Percentiles rank a stretch among this genome's conserved stretches.
Evolutionary conservation across 2,888 invertebrate genomes (phyloP).

Genomic region (Nebria brevicollis): DNA sequence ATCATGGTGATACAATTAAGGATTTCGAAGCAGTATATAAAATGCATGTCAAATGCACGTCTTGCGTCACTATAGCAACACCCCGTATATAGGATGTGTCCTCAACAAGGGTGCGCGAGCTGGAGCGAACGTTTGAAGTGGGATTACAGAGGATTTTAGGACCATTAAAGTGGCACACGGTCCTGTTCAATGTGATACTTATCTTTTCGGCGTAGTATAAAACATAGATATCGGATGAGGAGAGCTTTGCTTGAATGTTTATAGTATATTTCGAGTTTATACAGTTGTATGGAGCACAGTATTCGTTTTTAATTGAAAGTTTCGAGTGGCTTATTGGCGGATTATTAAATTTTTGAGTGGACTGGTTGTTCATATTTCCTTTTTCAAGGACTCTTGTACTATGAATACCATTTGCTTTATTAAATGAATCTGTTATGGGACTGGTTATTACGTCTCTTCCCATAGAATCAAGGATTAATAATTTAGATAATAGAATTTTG

Average conservation of each 20-base stretch:
- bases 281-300: not conserved
- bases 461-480: not conserved
- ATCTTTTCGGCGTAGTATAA: slow-evolving; percentile 9
- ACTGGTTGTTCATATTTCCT: slow-evolving; percentile 3
- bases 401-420: not conserved
- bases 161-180: slow-evolving; percentile 31
- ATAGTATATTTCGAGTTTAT: slow-evolving; percentile 7
- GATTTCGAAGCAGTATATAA: not conserved
- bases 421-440: not conserved
- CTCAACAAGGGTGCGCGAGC: slow-evolving; percentile 6
- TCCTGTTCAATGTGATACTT: slow-evolving; percentile 15
- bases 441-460: not conserved
- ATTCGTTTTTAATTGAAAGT: slow-evolving; percentile 29
- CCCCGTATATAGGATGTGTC: not conserved
- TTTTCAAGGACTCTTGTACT: not conserved
- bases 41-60: slow-evolving; percentile 9
- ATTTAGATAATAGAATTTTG: not conserved
- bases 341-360: slow-evolving; percentile 14
- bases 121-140: slow-evolving; percentile 2
- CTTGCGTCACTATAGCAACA: slow-evolving; percentile 19
- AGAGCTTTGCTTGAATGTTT: not conserved
- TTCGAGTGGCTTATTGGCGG: slow-evolving; percentile 7
- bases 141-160: slow-evolving; percentile 21
- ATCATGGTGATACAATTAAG: not conserved
- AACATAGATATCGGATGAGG: slow-evolving; percentile 4